phyloP scores from a whole-genome alignment of 2,888 invertebrate species.

The Rhamnusium bicolor region DNA sequence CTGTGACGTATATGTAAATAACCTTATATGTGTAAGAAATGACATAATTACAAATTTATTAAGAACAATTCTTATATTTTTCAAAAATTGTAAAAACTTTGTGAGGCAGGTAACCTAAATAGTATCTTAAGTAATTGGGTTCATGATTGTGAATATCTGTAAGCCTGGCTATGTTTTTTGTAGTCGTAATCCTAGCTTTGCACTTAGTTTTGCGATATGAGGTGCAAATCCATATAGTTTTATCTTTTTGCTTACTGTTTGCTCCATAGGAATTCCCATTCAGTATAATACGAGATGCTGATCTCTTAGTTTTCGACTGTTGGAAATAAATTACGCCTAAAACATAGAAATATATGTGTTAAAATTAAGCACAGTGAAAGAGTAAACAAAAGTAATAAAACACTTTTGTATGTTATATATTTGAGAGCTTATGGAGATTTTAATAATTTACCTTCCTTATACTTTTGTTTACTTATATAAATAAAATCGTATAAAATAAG shows the following conservation, averaged over 20 bases:
- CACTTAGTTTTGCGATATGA: conserved; percentile 54
- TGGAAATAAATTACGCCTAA: conserved; percentile 39
- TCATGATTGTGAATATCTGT: conserved; percentile 50
- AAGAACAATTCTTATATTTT: background rate
- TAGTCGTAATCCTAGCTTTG: conserved; percentile 53
- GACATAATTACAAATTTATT: background rate
- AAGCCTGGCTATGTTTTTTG: conserved; percentile 45
- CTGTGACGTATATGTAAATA: too few species aligned
- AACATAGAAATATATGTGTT: conserved; percentile 1
- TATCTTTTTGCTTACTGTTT: conserved; percentile 48
- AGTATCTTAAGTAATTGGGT: conserved; percentile 43
- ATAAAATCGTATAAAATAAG: too few species aligned
- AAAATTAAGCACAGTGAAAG: too few species aligned
- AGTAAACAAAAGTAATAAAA: too few species aligned
- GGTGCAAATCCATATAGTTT: conserved; percentile 57
- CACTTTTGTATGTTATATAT: too few species aligned
- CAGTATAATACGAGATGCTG: conserved; percentile 54
- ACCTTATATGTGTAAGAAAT: too few species aligned
- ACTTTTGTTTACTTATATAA: too few species aligned
- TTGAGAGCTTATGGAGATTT: too few species aligned
- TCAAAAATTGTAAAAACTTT: conserved; percentile 40
- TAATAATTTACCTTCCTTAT: too few species aligned
- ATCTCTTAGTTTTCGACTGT: conserved; percentile 50
- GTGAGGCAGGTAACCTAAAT: conserved; percentile 44
- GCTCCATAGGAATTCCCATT: conserved; percentile 51